These are phyloP conservation scores for Aegypius monachus DNA, from an alignment of 2,113 vertebrate species.

Conservation along the genomic window DNA sequence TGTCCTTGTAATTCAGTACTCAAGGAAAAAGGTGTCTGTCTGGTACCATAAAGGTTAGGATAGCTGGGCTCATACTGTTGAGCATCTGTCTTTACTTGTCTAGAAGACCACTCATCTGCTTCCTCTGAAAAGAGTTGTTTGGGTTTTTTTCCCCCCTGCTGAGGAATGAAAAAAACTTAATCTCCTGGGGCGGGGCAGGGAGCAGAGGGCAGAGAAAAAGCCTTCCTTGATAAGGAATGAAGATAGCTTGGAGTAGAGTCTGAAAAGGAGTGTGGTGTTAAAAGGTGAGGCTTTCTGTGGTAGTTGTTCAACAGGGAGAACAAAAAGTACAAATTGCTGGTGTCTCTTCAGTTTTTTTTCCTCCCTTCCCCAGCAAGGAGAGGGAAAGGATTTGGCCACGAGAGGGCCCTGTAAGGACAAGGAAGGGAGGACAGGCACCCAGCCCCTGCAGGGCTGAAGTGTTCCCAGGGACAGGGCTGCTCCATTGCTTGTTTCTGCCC, in stretches of 20 bases:
- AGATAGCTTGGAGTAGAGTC: not conserved
- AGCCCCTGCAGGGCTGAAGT: not conserved
- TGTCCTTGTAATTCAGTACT: not conserved
- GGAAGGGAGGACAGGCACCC: not conserved
- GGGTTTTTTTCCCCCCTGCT: not conserved
- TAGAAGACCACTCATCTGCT: not conserved
- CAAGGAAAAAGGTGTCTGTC: not conserved
- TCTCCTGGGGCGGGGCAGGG: fast-evolving
- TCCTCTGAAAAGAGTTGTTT: not conserved
- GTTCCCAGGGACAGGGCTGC: not conserved
- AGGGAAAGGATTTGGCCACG: not conserved
- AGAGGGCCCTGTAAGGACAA: constrained; percentile 11
- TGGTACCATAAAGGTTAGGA: not conserved
- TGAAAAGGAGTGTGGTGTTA: not conserved
- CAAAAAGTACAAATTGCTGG: not conserved
- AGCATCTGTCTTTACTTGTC: not conserved
- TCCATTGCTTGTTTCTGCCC: not conserved
- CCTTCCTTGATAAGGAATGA: not conserved
- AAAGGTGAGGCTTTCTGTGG: not conserved
- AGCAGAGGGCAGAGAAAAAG: too few species aligned
- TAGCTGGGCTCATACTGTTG: not conserved
- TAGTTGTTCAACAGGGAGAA: not conserved
- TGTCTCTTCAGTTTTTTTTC: too few species aligned
- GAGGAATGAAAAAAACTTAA: not conserved
- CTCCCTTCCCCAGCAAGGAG: not conserved